Conservation (phyloP, 1,140 invertebrate genomes). For the Luehdorfia chinensis region DNA sequence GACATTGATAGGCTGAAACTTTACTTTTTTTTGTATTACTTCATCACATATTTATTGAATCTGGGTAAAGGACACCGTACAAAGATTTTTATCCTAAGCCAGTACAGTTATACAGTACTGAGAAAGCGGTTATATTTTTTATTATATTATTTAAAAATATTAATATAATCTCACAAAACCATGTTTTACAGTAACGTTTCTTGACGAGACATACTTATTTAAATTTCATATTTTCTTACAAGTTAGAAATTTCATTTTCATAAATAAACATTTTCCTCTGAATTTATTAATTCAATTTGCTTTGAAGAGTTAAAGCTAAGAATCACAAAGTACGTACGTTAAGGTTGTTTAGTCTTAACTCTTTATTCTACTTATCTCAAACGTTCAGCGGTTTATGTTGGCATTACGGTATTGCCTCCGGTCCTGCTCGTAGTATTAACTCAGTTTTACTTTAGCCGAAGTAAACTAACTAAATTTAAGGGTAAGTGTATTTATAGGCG, state of each 20-base stretch:
- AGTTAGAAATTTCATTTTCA: slow-evolving; percentile 13
- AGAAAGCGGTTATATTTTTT: too few relatives aligned
- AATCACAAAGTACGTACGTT: slow-evolving; percentile 3
- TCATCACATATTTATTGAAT: too few relatives aligned
- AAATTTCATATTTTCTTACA: too few relatives aligned
- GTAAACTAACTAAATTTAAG: not conserved
- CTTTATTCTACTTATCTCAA: slow-evolving; percentile 16
- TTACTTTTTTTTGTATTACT: too few relatives aligned
- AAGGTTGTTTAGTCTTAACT: slow-evolving; percentile 11
- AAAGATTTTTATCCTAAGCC: too few relatives aligned
- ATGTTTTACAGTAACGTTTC: too few relatives aligned
- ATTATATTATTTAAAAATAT: too few relatives aligned
- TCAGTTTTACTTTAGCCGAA: slow-evolving; percentile 11
- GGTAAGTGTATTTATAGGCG: not conserved
- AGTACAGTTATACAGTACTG: too few relatives aligned
- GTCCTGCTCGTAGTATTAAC: not conserved
- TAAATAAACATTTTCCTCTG: slow-evolving; percentile 10
- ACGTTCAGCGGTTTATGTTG: slow-evolving; percentile 14
- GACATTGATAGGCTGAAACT: too few relatives aligned
- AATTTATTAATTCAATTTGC: slow-evolving; percentile 14
- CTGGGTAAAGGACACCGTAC: too few relatives aligned
- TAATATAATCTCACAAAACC: too few relatives aligned
- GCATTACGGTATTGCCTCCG: slow-evolving; percentile 3
- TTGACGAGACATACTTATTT: too few relatives aligned
- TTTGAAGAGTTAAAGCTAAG: slow-evolving; percentile 8